phyloP scores from a whole-genome alignment of 2,888 invertebrate species.

The Drosophila tanythrix region DNA sequence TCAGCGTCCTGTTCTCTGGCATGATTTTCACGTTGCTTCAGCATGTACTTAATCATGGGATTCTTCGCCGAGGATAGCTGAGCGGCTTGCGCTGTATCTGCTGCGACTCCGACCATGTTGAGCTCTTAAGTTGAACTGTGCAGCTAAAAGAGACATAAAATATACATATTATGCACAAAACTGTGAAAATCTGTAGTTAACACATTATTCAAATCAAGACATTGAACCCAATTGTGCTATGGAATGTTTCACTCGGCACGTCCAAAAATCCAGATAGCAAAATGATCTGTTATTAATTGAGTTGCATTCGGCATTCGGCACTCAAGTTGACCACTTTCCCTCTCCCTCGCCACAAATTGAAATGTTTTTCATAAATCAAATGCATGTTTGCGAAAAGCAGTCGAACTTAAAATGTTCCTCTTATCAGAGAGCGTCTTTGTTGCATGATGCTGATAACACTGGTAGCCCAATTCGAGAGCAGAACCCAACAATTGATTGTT shows the following conservation, averaged over 20 bases:
- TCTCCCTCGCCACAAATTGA: background rate
- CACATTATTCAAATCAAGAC: constrained; percentile 44
- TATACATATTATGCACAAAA: background rate
- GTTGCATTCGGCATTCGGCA: background rate
- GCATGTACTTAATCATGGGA: constrained; percentile 84
- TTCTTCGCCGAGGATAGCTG: constrained; percentile 79
- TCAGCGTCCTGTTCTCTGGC: constrained; percentile 82
- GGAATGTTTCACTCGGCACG: constrained; percentile 50
- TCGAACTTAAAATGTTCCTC: constrained; percentile 17
- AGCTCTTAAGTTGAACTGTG: constrained; percentile 13
- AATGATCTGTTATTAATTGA: constrained; percentile 55
- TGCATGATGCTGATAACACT: background rate
- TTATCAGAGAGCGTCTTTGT: constrained; percentile 43
- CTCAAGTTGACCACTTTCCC: background rate
- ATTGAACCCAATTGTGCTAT: constrained; percentile 68
- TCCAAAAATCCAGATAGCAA: constrained; percentile 20
- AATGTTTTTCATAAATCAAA: constrained; percentile 15
- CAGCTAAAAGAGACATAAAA: constrained; percentile 6
- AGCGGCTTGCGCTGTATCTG: constrained; percentile 62
- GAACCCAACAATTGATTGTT: constrained; percentile 25
- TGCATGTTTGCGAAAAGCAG: constrained; percentile 12
- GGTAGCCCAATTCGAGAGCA: constrained; percentile 18
- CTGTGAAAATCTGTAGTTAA: constrained; percentile 1
- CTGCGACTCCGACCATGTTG: constrained; percentile 83
- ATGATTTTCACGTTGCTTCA: constrained; percentile 83